Base-by-base conservation (phyloP, 2,797 vertebrate species). In the Onychomys leucogaster region DNA sequence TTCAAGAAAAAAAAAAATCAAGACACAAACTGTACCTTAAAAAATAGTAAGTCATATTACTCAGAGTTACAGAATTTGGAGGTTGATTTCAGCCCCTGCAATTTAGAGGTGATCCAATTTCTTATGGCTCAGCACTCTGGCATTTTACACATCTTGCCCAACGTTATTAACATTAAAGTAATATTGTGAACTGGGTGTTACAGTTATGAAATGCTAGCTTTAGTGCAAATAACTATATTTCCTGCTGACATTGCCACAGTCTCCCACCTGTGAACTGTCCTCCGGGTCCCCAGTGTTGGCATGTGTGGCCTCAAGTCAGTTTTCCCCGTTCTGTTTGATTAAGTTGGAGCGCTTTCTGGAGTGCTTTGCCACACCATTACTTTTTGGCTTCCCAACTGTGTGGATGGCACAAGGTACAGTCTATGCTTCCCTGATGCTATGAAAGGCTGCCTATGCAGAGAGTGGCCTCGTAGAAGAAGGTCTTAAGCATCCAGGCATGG, bases 161-260 rank as follows among this genome's bases (percentile, higher is more conserved):
- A n/a, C 6, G 81, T 65, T 94, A 86, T 82, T 78, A 73, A 83
- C 41, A 65, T 46, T 86, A 78, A 92, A 94, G 88, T 34, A 88
- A 43, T 73, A 43, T n/a, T 88, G 84, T 78, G 88, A 75, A 52
- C 27, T 93, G 59, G 55, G 32, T 63, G 32, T 46, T 89, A 32
- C 32, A 77, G 59, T 81, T 65, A 75, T 12, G 43, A 76, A 92
- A 75, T 78, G 81, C 46, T 55, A 85, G 84, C 75, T 73, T 89
- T 69, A 13, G 73, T 91, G 43, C 69, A 61, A 12, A 81, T 12
- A 34, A 83, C 65, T 34, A n/a, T 34, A 13, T 13, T 19, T 37
- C 57, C 75, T 43, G 37, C 83, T 17, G 82, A 52, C 7, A 0
- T 5, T 6, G 23, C 29, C 1, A 1, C 17, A 2, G 0, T 59